Evolutionary conservation across 2,797 vertebrate genomes (phyloP), one percentile per base, ranked within the genome.

Genomic region (Tympanoctomys barrerae): DNA sequence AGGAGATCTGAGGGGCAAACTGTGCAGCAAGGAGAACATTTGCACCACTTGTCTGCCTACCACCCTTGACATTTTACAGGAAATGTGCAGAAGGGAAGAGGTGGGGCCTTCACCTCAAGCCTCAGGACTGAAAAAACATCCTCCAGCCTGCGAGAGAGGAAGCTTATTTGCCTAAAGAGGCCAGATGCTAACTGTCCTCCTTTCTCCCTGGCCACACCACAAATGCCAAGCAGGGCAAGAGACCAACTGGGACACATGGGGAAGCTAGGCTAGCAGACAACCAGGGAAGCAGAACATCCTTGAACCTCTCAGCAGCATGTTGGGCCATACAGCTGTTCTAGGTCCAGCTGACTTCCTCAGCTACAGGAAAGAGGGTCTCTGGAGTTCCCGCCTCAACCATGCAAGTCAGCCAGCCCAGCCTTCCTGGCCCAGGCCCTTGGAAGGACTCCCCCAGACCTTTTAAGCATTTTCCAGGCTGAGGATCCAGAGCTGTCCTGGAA

Each of bases 81-180:
- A 90, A 95, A 70, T 52, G n/a, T 16, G n/a, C 57, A 85, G 66
- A 87, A 77, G 39, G 52, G 70, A 93, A 86, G 59, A 59, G 33
- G 22, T 10, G 11, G 49, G 31, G 52, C 62, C 83, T 82, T 75
- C 22, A 16, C 68, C 46, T 90, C 78, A 78, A 92, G 77, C 10
- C 28, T 57, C 54, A 42, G 91, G 28, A 77, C 49, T 73, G 46
- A 70, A 68, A 75, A 77, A 70, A 81, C 82, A 13, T 18, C 2
- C 49, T 46, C 75, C 62, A 4, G 39, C 75, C 54, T 85, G 19
- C 14, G 22, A 21, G n/a, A 28, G 26, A 52, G 36, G 62, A 78
- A 66, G 68, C 31, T 59, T 36, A 11, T 86, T 78, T 62, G 21
- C 75, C 21, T 11, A n/a, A n/a, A 62, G 57, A 83, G 14, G n/a